phyloP scores from a whole-genome alignment of 2,888 invertebrate genomes.

The Lepidocyrtoides sp. region DNA sequence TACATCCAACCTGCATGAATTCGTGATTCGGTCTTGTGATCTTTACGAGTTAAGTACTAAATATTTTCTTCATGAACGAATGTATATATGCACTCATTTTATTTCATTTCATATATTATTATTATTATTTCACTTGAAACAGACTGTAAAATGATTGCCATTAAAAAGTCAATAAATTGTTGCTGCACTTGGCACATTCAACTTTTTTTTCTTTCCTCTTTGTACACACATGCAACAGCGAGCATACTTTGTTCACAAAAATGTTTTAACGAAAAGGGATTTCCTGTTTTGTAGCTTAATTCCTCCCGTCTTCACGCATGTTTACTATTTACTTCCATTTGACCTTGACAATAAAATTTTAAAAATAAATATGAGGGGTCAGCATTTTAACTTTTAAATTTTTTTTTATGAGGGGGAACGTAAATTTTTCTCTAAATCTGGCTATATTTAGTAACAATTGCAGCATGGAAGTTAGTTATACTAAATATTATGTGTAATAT shows the following conservation, averaged over 20 bases:
- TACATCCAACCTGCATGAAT: no score
- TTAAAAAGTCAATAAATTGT: background rate
- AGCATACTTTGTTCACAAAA: background rate
- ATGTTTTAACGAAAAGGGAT: background rate
- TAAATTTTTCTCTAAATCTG: no score
- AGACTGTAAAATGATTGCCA: background rate
- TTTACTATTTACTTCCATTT: background rate
- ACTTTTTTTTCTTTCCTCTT: background rate
- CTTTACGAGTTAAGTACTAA: no score
- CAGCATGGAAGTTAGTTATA: no score
- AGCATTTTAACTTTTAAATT: background rate
- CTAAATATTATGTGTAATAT: no score
- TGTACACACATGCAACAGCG: background rate
- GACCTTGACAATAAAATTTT: background rate
- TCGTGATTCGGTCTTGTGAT: no score
- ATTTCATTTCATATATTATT: no score
- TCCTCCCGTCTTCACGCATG: background rate
- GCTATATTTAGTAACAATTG: no score
- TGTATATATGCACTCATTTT: no score
- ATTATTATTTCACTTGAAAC: no score
- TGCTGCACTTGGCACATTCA: background rate
- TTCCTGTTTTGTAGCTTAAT: background rate
- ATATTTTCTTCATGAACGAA: no score
- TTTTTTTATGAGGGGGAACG: no score
- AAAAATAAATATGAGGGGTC: conserved; percentile 1